These are phyloP conservation scores for Myanophis thanlyinensis DNA, from an alignment of 2,113 vertebrate species.

Conservation along the genomic window DNA sequence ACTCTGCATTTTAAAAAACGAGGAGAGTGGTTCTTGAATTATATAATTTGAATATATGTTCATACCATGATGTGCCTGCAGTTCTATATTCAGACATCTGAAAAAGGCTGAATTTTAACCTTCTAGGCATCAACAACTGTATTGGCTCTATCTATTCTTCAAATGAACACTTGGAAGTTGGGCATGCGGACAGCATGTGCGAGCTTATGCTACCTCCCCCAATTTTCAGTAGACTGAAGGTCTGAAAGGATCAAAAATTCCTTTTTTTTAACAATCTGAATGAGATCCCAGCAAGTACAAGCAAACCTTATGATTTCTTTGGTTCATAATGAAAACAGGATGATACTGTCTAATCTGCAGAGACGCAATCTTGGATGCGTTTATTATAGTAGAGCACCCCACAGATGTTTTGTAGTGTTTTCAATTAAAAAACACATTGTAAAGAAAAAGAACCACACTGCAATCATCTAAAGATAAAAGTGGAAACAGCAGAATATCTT, in stretches of 20 bases:
- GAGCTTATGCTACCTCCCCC: not conserved
- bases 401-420: constrained; percentile 30
- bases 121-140: not conserved
- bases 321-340: not conserved
- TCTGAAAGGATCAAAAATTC: not conserved
- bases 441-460: not conserved
- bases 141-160: not conserved
- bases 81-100: not conserved
- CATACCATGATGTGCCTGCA: not conserved
- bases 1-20: not conserved
- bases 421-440: constrained; percentile 19
- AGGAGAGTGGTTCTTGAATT: not conserved
- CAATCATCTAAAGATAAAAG: not conserved
- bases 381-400: not conserved
- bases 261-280: not conserved
- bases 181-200: not conserved
- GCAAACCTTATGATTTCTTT: not conserved
- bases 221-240: not conserved
- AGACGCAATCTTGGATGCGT: not conserved
- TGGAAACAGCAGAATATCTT: not conserved
- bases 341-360: not conserved
- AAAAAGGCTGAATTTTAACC: not conserved
- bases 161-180: not conserved
- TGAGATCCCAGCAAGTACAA: not conserved
- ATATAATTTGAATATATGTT: not conserved